These are phyloP conservation scores for Fragum fragum DNA, from an alignment of 2,888 invertebrate species.

Conservation along the genomic window DNA sequence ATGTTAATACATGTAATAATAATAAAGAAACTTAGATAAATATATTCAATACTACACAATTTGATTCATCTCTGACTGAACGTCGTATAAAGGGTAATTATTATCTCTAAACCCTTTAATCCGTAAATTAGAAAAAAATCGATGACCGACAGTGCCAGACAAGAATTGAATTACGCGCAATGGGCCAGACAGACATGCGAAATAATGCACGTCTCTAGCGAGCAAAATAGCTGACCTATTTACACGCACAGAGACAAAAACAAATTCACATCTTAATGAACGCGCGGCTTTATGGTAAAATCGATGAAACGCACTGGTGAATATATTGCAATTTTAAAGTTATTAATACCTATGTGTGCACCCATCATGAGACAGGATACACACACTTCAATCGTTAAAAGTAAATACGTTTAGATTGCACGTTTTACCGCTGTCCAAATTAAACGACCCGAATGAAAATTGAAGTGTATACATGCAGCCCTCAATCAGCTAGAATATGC, in stretches of 20 bases:
- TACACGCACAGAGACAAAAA: conserved; percentile 17
- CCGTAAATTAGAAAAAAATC: conserved; percentile 1
- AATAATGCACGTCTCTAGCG: conserved; percentile 17
- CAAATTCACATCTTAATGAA: conserved; percentile 14
- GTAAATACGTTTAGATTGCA: conserved; percentile 11
- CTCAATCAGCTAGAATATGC: conserved; percentile 26
- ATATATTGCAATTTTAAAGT: background rate
- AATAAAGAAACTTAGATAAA: no score
- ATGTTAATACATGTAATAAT: no score
- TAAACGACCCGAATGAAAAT: conserved; percentile 31
- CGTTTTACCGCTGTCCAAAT: conserved; percentile 15
- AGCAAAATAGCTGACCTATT: conserved; percentile 16
- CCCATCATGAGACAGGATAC: background rate
- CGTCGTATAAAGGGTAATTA: background rate
- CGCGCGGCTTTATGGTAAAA: conserved; percentile 3
- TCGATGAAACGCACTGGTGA: conserved; percentile 9
- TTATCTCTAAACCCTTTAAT: background rate
- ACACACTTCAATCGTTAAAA: background rate
- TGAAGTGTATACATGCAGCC: conserved; percentile 31
- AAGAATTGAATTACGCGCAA: background rate
- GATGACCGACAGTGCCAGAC: conserved; percentile 19
- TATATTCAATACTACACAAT: no score
- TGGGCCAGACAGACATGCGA: conserved; percentile 11
- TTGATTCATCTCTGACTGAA: no score
- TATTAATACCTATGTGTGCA: conserved; percentile 5